Evolutionary conservation across 1,140 invertebrate species (phyloP).

Genomic region (Plectrocnemia conspersa): DNA sequence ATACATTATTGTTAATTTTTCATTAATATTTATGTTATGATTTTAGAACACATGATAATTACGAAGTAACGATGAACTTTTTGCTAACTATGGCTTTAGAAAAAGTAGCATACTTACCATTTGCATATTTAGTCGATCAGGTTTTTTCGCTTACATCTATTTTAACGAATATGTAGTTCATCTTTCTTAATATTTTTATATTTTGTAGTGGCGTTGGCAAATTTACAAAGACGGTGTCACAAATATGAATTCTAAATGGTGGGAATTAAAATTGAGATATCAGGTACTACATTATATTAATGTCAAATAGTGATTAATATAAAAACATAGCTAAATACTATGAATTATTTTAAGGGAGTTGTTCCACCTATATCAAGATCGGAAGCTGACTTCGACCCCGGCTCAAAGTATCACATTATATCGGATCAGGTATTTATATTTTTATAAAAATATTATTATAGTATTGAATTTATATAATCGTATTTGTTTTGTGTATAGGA

Average conservation of each 20-base stretch:
- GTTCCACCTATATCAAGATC: constrained; percentile 63
- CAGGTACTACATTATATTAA: constrained; percentile 39
- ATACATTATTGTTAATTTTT: constrained; percentile 4
- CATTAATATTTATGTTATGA: neutral
- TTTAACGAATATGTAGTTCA: neutral
- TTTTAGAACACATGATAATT: constrained; percentile 55
- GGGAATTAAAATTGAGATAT: constrained; percentile 68
- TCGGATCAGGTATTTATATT: constrained; percentile 55
- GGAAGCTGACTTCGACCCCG: constrained; percentile 75
- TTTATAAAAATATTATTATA: no score
- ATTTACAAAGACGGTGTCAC: constrained; percentile 69
- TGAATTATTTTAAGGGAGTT: constrained; percentile 55
- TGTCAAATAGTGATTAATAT: neutral
- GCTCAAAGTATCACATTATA: constrained; percentile 75
- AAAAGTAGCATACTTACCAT: constrained; percentile 76
- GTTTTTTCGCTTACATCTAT: constrained; percentile 41
- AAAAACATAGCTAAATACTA: constrained; percentile 4
- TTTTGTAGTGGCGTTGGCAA: constrained; percentile 64
- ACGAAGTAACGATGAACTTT: constrained; percentile 73
- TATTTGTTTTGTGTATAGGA: constrained; percentile 43
- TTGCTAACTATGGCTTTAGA: constrained; percentile 75
- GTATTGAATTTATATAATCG: no score
- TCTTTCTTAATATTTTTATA: neutral
- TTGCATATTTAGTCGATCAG: constrained; percentile 71
- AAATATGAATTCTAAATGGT: constrained; percentile 76